Conservation (phyloP, 2,113 vertebrate genomes). For the Silurus meridionalis region DNA sequence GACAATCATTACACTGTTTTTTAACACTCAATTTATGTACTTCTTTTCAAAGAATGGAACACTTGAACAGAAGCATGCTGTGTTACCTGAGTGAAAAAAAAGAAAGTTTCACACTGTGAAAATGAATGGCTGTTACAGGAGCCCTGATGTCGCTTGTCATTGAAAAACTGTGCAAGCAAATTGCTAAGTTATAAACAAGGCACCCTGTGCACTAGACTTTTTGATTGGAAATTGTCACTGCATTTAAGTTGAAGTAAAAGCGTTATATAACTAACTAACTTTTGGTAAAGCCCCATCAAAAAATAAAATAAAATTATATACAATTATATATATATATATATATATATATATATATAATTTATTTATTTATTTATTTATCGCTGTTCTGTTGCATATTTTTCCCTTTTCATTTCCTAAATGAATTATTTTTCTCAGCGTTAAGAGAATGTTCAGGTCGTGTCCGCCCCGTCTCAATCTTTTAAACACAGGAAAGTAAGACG, state of each 20-base stretch:
- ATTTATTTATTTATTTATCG: background rate
- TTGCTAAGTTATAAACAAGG: constrained; percentile 40
- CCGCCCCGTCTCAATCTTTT: background rate
- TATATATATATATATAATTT: background rate
- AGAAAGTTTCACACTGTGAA: constrained; percentile 42
- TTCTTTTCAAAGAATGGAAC: constrained; percentile 7
- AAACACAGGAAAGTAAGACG: background rate
- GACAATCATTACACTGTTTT: constrained; percentile 8
- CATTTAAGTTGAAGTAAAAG: background rate
- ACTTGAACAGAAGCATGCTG: constrained; percentile 22
- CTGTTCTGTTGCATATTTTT: background rate
- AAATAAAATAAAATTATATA: background rate
- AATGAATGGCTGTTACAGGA: constrained; percentile 40
- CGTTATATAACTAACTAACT: constrained; percentile 23
- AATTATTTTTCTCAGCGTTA: background rate
- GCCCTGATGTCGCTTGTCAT: constrained; percentile 36
- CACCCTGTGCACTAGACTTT: constrained; percentile 29
- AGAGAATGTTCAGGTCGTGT: background rate
- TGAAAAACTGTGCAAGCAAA: constrained; percentile 45
- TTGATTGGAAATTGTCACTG: constrained; percentile 20
- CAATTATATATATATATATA: background rate
- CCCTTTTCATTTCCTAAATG: background rate
- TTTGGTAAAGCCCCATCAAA: constrained; percentile 15
- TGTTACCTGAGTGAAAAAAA: constrained; percentile 30
- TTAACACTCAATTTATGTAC: background rate